These are phyloP conservation scores for Bombus picipes DNA, from an alignment of 1,140 invertebrate genomes.

Conservation along the genomic window DNA sequence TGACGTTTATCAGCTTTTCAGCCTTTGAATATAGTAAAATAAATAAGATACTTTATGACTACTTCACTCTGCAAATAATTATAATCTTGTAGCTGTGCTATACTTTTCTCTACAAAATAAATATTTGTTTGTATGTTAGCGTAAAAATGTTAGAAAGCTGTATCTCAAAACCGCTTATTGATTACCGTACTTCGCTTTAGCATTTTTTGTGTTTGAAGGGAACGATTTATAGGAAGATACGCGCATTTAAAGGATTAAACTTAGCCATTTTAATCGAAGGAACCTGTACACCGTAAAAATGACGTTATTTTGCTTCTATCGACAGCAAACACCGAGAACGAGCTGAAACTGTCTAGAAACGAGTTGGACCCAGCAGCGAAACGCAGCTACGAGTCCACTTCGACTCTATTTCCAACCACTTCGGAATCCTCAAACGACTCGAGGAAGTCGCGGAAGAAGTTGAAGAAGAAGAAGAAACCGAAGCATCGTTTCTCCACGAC, in stretches of 20 bases:
- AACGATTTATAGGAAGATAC: too few species aligned
- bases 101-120: too few species aligned
- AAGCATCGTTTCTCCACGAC: slow-evolving; percentile 46
- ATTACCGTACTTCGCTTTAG: too few species aligned
- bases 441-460: slow-evolving; percentile 55
- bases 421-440: slow-evolving; percentile 27
- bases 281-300: background rate
- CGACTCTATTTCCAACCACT: slow-evolving; percentile 16
- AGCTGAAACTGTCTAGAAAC: slow-evolving; percentile 50
- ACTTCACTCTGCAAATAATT: background rate
- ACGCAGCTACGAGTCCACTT: slow-evolving; percentile 41
- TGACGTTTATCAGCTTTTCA: too few species aligned
- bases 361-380: slow-evolving; percentile 59
- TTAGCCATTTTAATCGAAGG: background rate
- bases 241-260: background rate
- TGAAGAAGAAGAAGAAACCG: slow-evolving; percentile 70
- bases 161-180: background rate
- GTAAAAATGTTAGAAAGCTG: background rate
- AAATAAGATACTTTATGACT: background rate
- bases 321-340: slow-evolving; percentile 66
- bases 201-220: too few species aligned
- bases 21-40: too few species aligned
- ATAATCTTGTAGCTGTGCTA: background rate
- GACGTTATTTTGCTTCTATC: background rate
- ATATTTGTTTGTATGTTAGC: too few species aligned